phyloP scores from a whole-genome alignment of 2,888 invertebrate species.

The Polylopha cassiicola region DNA sequence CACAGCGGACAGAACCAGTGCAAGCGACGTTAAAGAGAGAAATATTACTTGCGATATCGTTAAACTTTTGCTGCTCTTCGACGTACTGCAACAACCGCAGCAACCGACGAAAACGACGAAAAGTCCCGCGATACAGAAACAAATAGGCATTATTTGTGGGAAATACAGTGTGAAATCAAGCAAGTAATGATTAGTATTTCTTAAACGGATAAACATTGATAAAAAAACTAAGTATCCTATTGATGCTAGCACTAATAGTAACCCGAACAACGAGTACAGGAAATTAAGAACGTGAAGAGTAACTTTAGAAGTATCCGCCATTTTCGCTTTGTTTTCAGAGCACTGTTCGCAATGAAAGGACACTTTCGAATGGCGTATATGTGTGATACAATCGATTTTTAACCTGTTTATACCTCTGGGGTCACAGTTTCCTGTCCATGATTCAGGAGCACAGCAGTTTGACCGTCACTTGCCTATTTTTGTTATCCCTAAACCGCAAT shows the following conservation, averaged over 20 bases:
- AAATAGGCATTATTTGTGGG: conserved; percentile 10
- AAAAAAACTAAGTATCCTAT: conserved; percentile 6
- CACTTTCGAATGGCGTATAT: background rate
- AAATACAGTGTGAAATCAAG: conserved; percentile 11
- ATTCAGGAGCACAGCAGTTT: no score
- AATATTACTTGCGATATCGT: conserved; percentile 15
- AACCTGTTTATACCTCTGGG: no score
- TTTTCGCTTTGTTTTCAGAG: conserved; percentile 3
- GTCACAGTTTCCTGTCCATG: no score
- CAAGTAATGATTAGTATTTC: conserved; percentile 14
- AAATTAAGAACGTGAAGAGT: conserved; percentile 10
- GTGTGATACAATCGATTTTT: background rate
- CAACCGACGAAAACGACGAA: conserved; percentile 16
- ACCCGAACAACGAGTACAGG: conserved; percentile 12
- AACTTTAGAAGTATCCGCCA: conserved; percentile 19
- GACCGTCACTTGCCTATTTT: no score
- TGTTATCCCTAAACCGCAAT: no score
- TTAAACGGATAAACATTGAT: conserved; percentile 6
- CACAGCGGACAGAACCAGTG: background rate
- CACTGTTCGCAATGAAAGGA: background rate
- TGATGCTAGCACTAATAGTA: background rate
- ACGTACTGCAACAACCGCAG: conserved; percentile 12
- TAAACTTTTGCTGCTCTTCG: conserved; percentile 11
- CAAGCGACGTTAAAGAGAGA: conserved; percentile 2
- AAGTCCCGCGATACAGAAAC: conserved; percentile 7